Conservation (phyloP, 2,113 vertebrate genomes). For the Lagopus leucura region DNA sequence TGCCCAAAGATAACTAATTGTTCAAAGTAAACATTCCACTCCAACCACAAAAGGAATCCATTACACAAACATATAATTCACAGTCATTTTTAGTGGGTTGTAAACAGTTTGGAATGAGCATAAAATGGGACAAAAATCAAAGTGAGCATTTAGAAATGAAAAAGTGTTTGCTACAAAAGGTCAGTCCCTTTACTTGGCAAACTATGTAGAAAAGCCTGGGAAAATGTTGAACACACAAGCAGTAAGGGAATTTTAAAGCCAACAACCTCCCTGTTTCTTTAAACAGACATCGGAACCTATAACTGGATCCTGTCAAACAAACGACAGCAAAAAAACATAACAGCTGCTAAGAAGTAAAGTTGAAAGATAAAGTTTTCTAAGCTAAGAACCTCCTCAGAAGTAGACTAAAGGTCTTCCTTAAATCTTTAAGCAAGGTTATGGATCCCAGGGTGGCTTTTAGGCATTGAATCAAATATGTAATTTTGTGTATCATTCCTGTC, state of each 20-base stretch:
- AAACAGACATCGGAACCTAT: slow-evolving; percentile 93
- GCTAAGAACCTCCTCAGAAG: slow-evolving; percentile 85
- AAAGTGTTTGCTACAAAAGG: slow-evolving; percentile 92
- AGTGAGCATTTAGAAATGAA: slow-evolving; percentile 91
- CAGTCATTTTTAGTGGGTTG: slow-evolving; percentile 90
- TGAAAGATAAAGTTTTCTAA: slow-evolving; percentile 86
- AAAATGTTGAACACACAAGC: slow-evolving; percentile 90
- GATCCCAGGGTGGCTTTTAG: slow-evolving; percentile 82
- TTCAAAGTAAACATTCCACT: slow-evolving; percentile 89
- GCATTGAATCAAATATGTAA: slow-evolving; percentile 82
- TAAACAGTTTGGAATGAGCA: slow-evolving; percentile 93
- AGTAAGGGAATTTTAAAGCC: slow-evolving; percentile 87
- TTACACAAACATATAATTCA: slow-evolving; percentile 95
- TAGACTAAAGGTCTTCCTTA: slow-evolving; percentile 83
- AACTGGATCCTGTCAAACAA: slow-evolving; percentile 93
- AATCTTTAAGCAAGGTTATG: slow-evolving; percentile 81
- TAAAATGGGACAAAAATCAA: slow-evolving; percentile 92
- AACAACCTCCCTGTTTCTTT: slow-evolving; percentile 90
- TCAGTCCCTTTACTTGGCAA: slow-evolving; percentile 91
- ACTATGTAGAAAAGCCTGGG: slow-evolving; percentile 90
- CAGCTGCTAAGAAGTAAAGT: slow-evolving; percentile 89
- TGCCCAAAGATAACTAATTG: slow-evolving; percentile 90
- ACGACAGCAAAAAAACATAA: slow-evolving; percentile 88
- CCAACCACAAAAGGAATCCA: slow-evolving; percentile 88
- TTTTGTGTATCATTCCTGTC: slow-evolving; percentile 82